These are phyloP conservation scores for Cryptotis parvus DNA, from an alignment of 2,113 vertebrate genomes.

Conservation along the genomic window DNA sequence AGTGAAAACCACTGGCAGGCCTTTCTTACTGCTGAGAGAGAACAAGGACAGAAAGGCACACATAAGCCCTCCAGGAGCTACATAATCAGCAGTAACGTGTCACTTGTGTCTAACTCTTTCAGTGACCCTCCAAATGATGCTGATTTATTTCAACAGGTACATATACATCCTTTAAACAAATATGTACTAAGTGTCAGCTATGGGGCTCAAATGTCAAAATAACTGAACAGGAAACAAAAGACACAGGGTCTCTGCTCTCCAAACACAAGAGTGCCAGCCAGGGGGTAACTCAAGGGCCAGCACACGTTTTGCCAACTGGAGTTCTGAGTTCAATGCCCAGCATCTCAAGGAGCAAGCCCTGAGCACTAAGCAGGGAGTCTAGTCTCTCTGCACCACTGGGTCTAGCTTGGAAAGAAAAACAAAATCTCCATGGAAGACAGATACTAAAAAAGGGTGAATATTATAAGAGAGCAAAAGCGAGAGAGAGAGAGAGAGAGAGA, in stretches of 20 bases:
- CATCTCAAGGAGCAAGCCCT: no score
- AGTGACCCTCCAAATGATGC: constrained; percentile 24
- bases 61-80: neutral
- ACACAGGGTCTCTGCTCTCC: neutral
- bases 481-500: no score
- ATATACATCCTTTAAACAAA: constrained; percentile 28
- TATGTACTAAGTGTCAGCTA: neutral
- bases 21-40: constrained; percentile 33
- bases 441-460: neutral
- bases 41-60: neutral
- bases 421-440: constrained; percentile 8
- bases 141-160: constrained; percentile 40
- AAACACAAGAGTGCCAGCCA: neutral
- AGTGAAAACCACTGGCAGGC: neutral
- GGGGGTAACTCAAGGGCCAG: no score
- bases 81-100: constrained; percentile 35
- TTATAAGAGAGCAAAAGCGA: no score
- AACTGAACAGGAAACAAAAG: constrained; percentile 43
- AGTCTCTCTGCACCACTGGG: no score
- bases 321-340: no score
- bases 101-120: neutral
- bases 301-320: no score
- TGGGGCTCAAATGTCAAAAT: neutral
- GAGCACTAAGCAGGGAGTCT: no score
- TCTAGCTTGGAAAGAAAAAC: no score